Evolutionary conservation across 2,113 vertebrate species (phyloP), one percentile per base, ranked within the genome.

Genomic region (Microtus richardsoni): DNA sequence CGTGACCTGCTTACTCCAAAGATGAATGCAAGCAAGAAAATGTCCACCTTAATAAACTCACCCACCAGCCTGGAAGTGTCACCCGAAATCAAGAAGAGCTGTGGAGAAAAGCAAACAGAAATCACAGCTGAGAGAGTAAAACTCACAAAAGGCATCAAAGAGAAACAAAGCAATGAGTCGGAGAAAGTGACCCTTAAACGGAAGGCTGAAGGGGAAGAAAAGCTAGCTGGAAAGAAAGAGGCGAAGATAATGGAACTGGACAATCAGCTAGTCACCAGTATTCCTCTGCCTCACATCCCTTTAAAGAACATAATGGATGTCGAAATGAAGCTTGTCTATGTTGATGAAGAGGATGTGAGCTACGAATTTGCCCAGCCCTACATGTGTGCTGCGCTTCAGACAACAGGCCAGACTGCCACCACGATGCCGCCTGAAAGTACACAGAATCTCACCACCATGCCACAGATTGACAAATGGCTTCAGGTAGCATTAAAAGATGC

Each of bases 261-360:
- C 49, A 94, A 39, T 60, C 93, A 14, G 6, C 26, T 88, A 64
- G 44, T 52, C 62, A 36, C 47, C 74, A 68, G 36, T 0, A 33
- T 84, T 41, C 49, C 91, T 71, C 80, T 95, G 47, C 60, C 97
- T 52, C 97, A 78, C 28, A 97, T 98, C 87, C 96, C 98, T 96
- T 91, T 97, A 90, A 96, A 98, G 97, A 98, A 17, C 49, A 85
- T 98, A 68, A 90, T 75, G 93, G 98, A 98, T 68, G 96, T 98
- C 80, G 98, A 99, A 98, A 95, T 9, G 28, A 97, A 98, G 95
- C 75, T 99, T 95, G 98, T 98, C 89, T 99, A 97, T 36, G 5
- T 79, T 4, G 98, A 98, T 3, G 98, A 99, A 88, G 97, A 98
- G 39, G 94, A 97, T 2, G 97, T 98, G 89, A 96, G 92, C 96